Evolutionary conservation across 2,113 vertebrate genomes (phyloP), one percentile per base, ranked within the genome.

Genomic region (Ammodytes marinus): DNA sequence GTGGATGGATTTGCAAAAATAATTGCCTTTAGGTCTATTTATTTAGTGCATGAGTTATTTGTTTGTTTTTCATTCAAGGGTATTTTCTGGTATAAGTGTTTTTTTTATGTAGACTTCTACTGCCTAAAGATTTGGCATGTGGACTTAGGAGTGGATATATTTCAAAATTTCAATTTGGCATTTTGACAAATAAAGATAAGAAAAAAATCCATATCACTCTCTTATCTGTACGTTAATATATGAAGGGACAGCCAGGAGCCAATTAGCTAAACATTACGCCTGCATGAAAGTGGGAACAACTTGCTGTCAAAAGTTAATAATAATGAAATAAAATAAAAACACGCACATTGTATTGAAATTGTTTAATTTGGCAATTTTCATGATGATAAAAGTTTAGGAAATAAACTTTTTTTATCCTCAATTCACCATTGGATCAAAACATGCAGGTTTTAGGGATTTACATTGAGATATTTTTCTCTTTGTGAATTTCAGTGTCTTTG

Each of bases 41-140:
- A 7, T 80, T 42, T 37, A 13, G 1, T 45, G 2, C 8, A 0
- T 49, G 14, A 4, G 11, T 45, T 11, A 35, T 50, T 67, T 71
- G 7, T 70, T 58, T 58, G 35, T 55, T 78, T 60, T 19, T 43
- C 9, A 55, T 60, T 71, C 35, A 74, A 27, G 6, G 37, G 7
- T 86, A n/a, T 57, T 72, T 68, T 17, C 45, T 43, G 17, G 8
- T 63, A 8, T 45, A 61, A 27, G 4, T 73, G 27, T 12, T 55
- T 3, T 50, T 52, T 77, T 49, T 17, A 40, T 71, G 19, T 12
- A 37, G 43, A 43, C 8, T 43, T 43, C 45, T 15, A 27, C 27
- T 27, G 27, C 27, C 27, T 27, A 27, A 27, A 27, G 1, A 27
- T 27, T 50, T 27, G 10, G 65, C 8, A 13, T 19, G 8, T 64